Evolutionary conservation across 2,888 invertebrate genomes (phyloP).

Genomic region (Mimas tiliae): DNA sequence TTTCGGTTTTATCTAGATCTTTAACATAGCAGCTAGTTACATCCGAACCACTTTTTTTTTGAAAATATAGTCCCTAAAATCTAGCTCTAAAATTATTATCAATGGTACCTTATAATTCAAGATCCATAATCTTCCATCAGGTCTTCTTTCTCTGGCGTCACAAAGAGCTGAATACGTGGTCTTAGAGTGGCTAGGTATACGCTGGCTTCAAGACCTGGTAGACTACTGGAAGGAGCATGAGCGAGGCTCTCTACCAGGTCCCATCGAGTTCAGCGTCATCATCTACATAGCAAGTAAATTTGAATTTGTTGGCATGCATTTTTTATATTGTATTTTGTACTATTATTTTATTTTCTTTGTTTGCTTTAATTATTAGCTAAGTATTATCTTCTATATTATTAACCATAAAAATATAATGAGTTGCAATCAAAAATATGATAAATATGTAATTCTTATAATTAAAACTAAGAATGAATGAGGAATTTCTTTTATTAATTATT

Average conservation of each 20-base stretch:
- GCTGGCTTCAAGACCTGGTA: constrained; percentile 90
- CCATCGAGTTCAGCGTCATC: constrained; percentile 93
- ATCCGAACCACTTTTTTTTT: too few relatives aligned
- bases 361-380: background rate
- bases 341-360: constrained; percentile 16
- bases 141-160: constrained; percentile 96
- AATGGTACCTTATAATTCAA: too few relatives aligned
- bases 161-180: constrained; percentile 94
- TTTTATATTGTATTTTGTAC: constrained; percentile 21
- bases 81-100: too few relatives aligned
- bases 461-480: too few relatives aligned
- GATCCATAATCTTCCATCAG: constrained; percentile 71
- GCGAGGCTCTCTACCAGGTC: constrained; percentile 90
- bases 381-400: background rate
- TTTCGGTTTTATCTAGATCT: too few relatives aligned
- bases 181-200: constrained; percentile 91
- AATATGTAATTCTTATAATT: too few relatives aligned
- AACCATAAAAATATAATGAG: too few relatives aligned
- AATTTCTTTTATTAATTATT: too few relatives aligned
- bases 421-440: too few relatives aligned
- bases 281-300: constrained; percentile 94
- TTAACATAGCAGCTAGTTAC: too few relatives aligned
- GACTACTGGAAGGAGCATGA: constrained; percentile 91
- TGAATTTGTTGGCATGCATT: constrained; percentile 65
- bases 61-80: too few relatives aligned